phyloP scores from a whole-genome alignment of 1,140 invertebrate genomes.

The Aphelenchoides fujianensis region DNA sequence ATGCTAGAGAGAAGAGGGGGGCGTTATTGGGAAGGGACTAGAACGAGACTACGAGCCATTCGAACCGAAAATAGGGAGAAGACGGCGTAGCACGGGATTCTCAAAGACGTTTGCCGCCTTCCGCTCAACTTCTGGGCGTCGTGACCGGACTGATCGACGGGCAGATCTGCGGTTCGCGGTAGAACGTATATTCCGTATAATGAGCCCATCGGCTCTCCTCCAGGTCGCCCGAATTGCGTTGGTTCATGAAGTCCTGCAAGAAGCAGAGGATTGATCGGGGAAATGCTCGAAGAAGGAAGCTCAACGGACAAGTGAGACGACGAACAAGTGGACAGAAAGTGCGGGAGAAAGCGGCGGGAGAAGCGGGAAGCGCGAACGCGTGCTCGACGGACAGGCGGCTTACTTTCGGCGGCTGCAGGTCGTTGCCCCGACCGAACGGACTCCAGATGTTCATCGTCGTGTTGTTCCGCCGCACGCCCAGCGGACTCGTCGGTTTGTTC shows the following conservation, averaged over 20 bases:
- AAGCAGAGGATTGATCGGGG: too few species aligned
- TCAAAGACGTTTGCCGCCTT: not conserved
- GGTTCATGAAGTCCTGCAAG: conserved; percentile 58
- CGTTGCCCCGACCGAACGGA: not conserved
- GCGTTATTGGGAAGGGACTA: not conserved
- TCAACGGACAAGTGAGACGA: not conserved
- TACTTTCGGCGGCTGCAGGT: too few species aligned
- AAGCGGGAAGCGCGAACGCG: too few species aligned
- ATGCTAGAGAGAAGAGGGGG: too few species aligned
- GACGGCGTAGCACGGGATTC: not conserved
- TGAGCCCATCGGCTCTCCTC: conserved; percentile 62
- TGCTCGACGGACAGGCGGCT: too few species aligned
- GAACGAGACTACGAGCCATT: not conserved
- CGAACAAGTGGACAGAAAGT: too few species aligned
- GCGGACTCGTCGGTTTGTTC: not conserved
- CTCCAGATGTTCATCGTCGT: conserved; percentile 19
- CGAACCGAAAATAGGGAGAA: not conserved
- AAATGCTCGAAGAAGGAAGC: too few species aligned
- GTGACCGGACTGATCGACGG: conserved; percentile 38
- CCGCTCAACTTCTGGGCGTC: conserved; percentile 35
- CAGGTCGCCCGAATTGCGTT: conserved; percentile 58
- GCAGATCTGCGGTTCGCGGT: conserved; percentile 55
- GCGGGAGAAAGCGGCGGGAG: too few species aligned
- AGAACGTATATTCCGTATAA: conserved; percentile 62
- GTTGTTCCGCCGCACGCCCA: not conserved